These are phyloP conservation scores for Pseudois nayaur DNA, from an alignment of 2,113 vertebrate species.

Conservation along the genomic window DNA sequence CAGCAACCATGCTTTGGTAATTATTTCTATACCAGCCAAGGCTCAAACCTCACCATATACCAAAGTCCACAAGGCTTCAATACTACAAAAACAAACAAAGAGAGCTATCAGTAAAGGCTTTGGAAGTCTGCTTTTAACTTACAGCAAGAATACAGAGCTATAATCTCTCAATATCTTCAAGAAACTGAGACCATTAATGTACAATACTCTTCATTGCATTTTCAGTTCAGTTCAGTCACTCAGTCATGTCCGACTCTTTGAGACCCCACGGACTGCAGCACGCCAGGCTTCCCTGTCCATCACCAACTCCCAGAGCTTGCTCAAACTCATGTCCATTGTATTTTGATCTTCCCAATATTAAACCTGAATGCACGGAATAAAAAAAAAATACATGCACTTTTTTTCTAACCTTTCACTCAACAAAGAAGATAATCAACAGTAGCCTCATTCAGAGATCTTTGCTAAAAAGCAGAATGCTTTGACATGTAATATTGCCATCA, in stretches of 20 bases:
- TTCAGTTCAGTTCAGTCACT: background rate
- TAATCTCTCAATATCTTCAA: background rate
- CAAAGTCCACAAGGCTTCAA: background rate
- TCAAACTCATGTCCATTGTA: slow-evolving; percentile 19
- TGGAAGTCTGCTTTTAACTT: slow-evolving; percentile 32
- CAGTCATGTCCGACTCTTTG: background rate
- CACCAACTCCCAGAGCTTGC: background rate
- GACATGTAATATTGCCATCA: slow-evolving; percentile 45
- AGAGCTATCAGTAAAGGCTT: background rate
- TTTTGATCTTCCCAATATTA: slow-evolving; percentile 40
- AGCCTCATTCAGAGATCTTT: slow-evolving; percentile 64
- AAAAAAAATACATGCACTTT: slow-evolving; percentile 1
- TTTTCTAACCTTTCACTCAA: slow-evolving; percentile 62
- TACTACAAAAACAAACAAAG: background rate
- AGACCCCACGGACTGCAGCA: background rate
- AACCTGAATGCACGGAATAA: slow-evolving; percentile 56
- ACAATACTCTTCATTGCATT: slow-evolving; percentile 58
- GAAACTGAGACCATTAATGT: background rate
- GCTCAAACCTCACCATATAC: background rate
- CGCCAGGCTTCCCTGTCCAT: background rate
- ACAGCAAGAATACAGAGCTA: background rate
- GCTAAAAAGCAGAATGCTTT: slow-evolving; percentile 27
- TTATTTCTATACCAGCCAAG: slow-evolving; percentile 15
- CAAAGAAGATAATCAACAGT: slow-evolving; percentile 68
- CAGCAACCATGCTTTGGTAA: slow-evolving; percentile 47